Base-by-base conservation (phyloP, 1,140 invertebrate genomes). In the Pogonognathellus flavescens region DNA sequence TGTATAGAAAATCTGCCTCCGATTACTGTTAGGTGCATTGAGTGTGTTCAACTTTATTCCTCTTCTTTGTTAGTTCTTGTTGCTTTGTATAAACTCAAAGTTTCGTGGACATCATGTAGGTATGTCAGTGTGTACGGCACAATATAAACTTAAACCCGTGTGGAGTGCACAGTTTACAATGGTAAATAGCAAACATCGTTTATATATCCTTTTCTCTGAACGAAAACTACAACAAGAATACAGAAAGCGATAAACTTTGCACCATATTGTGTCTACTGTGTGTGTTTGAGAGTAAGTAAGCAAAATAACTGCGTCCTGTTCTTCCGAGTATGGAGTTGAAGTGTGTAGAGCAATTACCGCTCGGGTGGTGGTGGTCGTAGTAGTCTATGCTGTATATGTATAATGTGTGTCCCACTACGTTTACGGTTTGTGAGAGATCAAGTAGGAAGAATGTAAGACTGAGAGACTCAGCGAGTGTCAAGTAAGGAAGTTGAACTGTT, bases 191-290 rank as follows among this genome's bases (percentile, higher is more conserved):
- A 41, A n/a, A n/a, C n/a, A n/a, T n/a, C n/a, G n/a, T n/a, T 41
- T 41, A 41, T 41, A 41, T 41, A 41, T 41, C 31, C 31, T 41
- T 6, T 41, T 41, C 2, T 41, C 31, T 41, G 31, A 41, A 41
- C 2, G 31, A 49, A 70, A 70, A 70, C 25, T 70, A 20, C 11
- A 41, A 49, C 41, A 49, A 7, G 70, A 50, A 76, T 11, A 14
- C 31, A 76, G 70, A 76, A 16, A 76, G 41, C 70, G 70, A 76
- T 76, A 76, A 76, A 76, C 70, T 76, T 76, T 76, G 70, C 16
- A 76, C 13, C 70, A 76, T 16, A 49, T 76, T 76, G 70, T 76
- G 31, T 76, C 16, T 76, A n/a, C 18, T 20, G 49, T 20, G 66
- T 72, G 22, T 14, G 25, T 49, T 72, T 49, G 16, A 20, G 66